Percentiles rank a stretch among this genome's conserved stretches.
Evolutionary conservation across 37 sponge, comb jelly and placozoan species (phyloP).

Genomic region (Geodia barretti): DNA sequence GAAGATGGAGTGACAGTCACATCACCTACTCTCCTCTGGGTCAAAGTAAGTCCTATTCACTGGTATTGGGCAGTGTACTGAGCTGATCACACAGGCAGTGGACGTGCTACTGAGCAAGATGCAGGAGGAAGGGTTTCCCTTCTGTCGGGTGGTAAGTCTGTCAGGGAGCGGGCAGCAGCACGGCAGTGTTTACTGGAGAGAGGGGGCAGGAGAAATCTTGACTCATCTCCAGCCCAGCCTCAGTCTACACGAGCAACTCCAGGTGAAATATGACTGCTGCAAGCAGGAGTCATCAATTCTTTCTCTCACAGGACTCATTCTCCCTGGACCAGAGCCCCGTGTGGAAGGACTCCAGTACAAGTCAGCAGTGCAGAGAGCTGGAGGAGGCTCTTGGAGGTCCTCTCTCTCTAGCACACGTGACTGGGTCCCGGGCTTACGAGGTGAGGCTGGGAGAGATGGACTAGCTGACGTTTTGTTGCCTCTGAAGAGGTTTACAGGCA

Average conservation of each 20-base stretch:
- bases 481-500: constrained; percentile 84
- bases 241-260: constrained; percentile 61
- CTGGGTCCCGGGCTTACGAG: constrained; percentile 95
- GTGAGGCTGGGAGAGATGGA: background rate
- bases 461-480: background rate
- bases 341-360: constrained; percentile 98
- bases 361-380: constrained; percentile 67
- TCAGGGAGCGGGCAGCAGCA: constrained; percentile 94
- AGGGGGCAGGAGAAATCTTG: constrained; percentile 59
- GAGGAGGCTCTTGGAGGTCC: constrained; percentile 79
- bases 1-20: constrained; percentile 74
- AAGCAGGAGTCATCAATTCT: background rate
- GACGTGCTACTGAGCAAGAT: constrained; percentile 69
- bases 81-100: constrained; percentile 53
- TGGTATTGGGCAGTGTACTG: background rate
- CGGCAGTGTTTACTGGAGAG: constrained; percentile 94
- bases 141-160: constrained; percentile 57
- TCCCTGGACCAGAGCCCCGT: constrained; percentile 76
- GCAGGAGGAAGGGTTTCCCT: constrained; percentile 59
- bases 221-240: constrained; percentile 26
- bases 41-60: constrained; percentile 51
- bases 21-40: constrained; percentile 93
- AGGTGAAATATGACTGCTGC: constrained; percentile 28
- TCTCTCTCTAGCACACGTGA: constrained; percentile 66
- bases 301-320: constrained; percentile 44